Base-by-base conservation (phyloP, 2,888 invertebrate species). In the Peribatodes rhomboidaria region DNA sequence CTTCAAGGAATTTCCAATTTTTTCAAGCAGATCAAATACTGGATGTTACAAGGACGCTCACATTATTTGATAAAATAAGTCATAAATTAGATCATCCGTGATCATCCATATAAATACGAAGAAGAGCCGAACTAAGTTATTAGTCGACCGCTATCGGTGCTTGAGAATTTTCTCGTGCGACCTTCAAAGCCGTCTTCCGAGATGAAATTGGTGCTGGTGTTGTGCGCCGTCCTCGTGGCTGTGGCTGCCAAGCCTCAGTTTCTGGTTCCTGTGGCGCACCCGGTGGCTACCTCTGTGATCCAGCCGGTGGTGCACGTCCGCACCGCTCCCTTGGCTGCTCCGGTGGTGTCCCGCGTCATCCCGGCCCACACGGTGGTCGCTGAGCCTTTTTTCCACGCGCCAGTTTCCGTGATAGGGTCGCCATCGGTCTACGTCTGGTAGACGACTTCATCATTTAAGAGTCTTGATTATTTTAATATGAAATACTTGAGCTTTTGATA, bases 121-220 rank as follows among this genome's bases (percentile, higher is more conserved):
- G 54, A 47, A 9, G 39, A 39, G 31, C 27, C 44, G 39, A 7
- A 18, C 7, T 22, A 1, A 2, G 14, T 16, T 33, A 59, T 50
- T 54, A 64, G 59, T 64, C 54, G 22, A 54, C 20, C 2, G 33
- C 55, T 13, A 16, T 42, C 13, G 14, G 2, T 42, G 31, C 31
- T 42, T 16, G n/a, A 54, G 42, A 44, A 13, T 33, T 44, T 33
- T 42, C 33, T 0, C 13, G 2, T n/a, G 37, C 16, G 76, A 50
- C 67, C 72, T 74, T 83, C 86, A 87, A 86, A 89, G 86, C 88
- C 88, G 88, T 83, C 85, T 81, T 81, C 84, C 84, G 79, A 57
- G 50, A 91, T 92, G 91, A 89, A 74, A 79, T 83, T 84, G 78
- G 75, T 91, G 88, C 87, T 91, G 89, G 90, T 91, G 87, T 88